Evolutionary conservation across 2,888 invertebrate species (phyloP).

Genomic region (Nomada flava): DNA sequence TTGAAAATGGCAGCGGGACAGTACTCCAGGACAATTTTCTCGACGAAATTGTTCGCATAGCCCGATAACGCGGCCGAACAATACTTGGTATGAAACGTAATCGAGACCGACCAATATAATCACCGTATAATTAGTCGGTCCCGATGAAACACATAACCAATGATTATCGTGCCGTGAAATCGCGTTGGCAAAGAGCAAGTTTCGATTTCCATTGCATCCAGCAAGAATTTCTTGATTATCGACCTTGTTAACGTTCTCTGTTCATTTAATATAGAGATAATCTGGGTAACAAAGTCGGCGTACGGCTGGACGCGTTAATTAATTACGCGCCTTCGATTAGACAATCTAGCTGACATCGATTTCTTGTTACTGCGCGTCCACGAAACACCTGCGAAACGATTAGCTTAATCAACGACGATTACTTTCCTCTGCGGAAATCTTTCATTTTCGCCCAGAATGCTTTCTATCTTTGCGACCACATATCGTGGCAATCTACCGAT

Average conservation of each 20-base stretch:
- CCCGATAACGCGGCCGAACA: background rate
- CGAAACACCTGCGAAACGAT: constrained; percentile 46
- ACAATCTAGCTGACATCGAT: background rate
- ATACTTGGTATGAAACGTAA: constrained; percentile 21
- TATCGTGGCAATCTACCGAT: background rate
- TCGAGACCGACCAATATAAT: constrained; percentile 20
- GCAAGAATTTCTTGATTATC: constrained; percentile 45
- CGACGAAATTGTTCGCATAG: background rate
- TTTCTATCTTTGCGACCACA: background rate
- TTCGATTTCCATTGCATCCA: constrained; percentile 9
- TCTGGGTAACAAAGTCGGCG: constrained; percentile 37
- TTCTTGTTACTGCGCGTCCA: background rate
- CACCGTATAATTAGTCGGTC: background rate
- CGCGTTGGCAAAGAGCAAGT: constrained; percentile 9
- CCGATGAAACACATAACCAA: constrained; percentile 22
- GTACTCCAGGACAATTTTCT: background rate
- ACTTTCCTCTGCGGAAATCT: background rate
- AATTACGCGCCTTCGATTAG: constrained; percentile 48
- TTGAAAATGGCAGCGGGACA: constrained; percentile 15
- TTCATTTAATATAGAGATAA: constrained; percentile 25
- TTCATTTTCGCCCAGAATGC: background rate
- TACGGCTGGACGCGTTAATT: constrained; percentile 45
- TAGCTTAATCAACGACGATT: constrained; percentile 29
- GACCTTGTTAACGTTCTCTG: constrained; percentile 25
- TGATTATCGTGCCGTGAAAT: constrained; percentile 37